Percentiles rank a stretch among this genome's conserved stretches.
These are phyloP conservation scores for Standfussiana lucernea DNA, from an alignment of 2,888 invertebrate genomes.

Conservation along the genomic window DNA sequence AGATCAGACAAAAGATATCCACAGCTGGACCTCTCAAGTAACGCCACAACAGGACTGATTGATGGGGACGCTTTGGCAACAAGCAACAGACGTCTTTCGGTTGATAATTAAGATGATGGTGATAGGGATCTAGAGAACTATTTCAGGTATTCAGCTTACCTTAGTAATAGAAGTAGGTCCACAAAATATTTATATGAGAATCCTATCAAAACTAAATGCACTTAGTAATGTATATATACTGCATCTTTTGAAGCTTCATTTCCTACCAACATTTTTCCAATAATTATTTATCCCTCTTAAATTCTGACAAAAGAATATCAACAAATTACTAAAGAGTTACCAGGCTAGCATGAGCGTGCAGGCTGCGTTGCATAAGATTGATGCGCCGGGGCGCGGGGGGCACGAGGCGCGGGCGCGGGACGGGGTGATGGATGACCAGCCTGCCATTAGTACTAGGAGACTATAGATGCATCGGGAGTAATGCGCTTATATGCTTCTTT, in stretches of 20 bases:
- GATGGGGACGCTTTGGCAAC: neutral
- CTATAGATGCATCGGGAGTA: slow-evolving; percentile 70
- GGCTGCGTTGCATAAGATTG: slow-evolving; percentile 85
- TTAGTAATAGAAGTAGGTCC: too few species aligned
- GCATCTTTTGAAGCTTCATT: neutral
- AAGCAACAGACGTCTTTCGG: neutral
- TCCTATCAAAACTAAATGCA: neutral
- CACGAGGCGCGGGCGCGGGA: slow-evolving; percentile 57
- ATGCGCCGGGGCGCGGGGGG: slow-evolving; percentile 75
- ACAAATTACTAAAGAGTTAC: slow-evolving; percentile 75
- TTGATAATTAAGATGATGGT: neutral
- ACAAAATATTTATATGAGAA: neutral
- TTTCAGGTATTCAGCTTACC: neutral
- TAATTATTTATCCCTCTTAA: neutral
- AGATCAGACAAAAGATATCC: neutral
- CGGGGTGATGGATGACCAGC: slow-evolving; percentile 79
- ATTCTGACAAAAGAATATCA: slow-evolving; percentile 62
- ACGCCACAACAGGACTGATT: neutral
- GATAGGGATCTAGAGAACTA: neutral
- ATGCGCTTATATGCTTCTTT: slow-evolving; percentile 61
- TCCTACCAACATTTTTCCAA: neutral
- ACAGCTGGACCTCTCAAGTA: neutral
- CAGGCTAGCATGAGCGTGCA: slow-evolving; percentile 78
- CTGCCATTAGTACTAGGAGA: slow-evolving; percentile 73
- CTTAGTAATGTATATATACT: too few species aligned